Evolutionary conservation across 2,797 vertebrate species (phyloP).

Genomic region (Cichlasoma orientale): DNA sequence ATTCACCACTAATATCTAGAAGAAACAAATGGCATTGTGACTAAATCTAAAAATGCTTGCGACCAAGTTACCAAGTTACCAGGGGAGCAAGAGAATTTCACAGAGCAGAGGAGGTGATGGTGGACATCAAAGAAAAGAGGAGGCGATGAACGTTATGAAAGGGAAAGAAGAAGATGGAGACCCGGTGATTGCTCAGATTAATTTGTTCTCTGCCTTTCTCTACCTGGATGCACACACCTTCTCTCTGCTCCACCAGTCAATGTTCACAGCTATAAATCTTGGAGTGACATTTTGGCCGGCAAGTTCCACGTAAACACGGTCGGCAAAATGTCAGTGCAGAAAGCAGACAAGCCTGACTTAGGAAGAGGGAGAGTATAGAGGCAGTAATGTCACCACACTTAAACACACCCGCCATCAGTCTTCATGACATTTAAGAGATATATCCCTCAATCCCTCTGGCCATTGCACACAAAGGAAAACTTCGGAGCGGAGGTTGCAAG

Average conservation of each 20-base stretch:
- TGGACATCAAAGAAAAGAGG: slow-evolving; percentile 22
- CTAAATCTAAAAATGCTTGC: neutral
- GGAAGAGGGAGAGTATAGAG: slow-evolving; percentile 67
- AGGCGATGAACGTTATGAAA: slow-evolving; percentile 32
- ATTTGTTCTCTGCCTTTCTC: slow-evolving; percentile 59
- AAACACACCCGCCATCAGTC: slow-evolving; percentile 72
- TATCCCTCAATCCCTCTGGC: slow-evolving; percentile 48
- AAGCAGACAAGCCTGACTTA: slow-evolving; percentile 75
- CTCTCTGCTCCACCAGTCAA: slow-evolving; percentile 58
- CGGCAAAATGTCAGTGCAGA: slow-evolving; percentile 76
- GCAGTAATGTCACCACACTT: slow-evolving; percentile 80
- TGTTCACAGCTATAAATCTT: slow-evolving; percentile 77
- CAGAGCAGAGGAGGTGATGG: slow-evolving; percentile 52
- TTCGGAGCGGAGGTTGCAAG: slow-evolving; percentile 24
- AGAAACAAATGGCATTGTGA: neutral
- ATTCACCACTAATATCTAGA: neutral
- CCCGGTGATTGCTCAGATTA: slow-evolving; percentile 48
- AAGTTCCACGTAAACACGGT: slow-evolving; percentile 70
- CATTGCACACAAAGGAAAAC: slow-evolving; percentile 30
- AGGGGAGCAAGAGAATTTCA: slow-evolving; percentile 39
- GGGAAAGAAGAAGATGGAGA: slow-evolving; percentile 38
- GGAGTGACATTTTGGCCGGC: slow-evolving; percentile 72
- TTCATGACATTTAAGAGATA: slow-evolving; percentile 78
- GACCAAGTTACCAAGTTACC: neutral
- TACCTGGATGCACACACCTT: slow-evolving; percentile 56